These are phyloP conservation scores for Agrotis exclamationis DNA, from an alignment of 2,888 invertebrate genomes.

Conservation along the genomic window DNA sequence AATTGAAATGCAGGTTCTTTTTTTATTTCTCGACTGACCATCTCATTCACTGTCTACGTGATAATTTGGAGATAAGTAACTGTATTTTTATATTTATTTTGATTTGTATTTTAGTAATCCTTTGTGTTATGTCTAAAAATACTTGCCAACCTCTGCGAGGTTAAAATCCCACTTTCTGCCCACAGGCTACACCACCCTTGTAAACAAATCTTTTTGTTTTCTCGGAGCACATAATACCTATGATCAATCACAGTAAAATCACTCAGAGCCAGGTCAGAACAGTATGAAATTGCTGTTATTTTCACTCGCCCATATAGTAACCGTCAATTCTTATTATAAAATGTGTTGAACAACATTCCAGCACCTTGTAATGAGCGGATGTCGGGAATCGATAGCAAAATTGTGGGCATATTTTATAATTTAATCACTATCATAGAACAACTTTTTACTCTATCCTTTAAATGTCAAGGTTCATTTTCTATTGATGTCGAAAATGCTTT, in stretches of 20 bases:
- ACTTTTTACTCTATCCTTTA: constrained; percentile 66
- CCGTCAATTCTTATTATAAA: constrained; percentile 82
- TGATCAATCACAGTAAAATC: constrained; percentile 62
- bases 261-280: constrained; percentile 56
- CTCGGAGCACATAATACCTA: constrained; percentile 38
- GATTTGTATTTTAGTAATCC: background rate
- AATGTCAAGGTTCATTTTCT: constrained; percentile 70
- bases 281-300: constrained; percentile 73
- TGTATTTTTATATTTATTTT: too few species aligned
- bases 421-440: constrained; percentile 61
- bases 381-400: constrained; percentile 89
- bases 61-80: too few species aligned
- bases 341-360: constrained; percentile 88
- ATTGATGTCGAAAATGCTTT: constrained; percentile 63
- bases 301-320: constrained; percentile 75
- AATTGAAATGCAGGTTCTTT: background rate
- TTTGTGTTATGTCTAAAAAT: constrained; percentile 4
- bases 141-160: background rate
- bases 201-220: constrained; percentile 40
- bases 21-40: background rate
- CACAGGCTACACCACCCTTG: constrained; percentile 8
- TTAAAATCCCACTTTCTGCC: constrained; percentile 1
- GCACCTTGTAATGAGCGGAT: constrained; percentile 89
- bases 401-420: constrained; percentile 87
- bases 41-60: background rate